Percentiles rank a stretch among this genome's conserved stretches.
Evolutionary conservation across 2,888 invertebrate genomes (phyloP).

Genomic region (Fragum sueziense): DNA sequence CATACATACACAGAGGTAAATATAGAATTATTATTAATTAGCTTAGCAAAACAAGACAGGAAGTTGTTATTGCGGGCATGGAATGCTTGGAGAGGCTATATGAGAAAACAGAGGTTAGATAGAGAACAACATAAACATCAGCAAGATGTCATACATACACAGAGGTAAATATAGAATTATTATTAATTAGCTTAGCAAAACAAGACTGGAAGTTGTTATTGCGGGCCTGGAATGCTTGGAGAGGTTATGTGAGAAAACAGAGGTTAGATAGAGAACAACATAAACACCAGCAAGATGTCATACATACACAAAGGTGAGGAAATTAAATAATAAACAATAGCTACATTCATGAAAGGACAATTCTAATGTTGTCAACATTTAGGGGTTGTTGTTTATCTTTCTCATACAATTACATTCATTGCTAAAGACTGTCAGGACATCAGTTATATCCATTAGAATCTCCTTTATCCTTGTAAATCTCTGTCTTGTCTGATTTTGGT

Average conservation of each 20-base stretch:
- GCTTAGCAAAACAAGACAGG: constrained; percentile 81
- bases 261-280: constrained; percentile 70
- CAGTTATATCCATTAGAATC: too few species aligned
- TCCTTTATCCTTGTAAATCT: too few species aligned
- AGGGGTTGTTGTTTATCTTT: too few species aligned
- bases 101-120: constrained; percentile 63
- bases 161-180: constrained; percentile 78
- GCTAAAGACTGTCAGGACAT: too few species aligned
- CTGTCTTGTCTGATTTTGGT: too few species aligned
- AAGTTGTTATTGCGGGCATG: constrained; percentile 76
- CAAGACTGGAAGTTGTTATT: constrained; percentile 80
- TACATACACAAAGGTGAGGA: constrained; percentile 75
- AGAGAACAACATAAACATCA: constrained; percentile 72
- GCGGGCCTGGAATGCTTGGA: constrained; percentile 79
- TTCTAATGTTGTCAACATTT: too few species aligned
- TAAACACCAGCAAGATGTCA: constrained; percentile 70
- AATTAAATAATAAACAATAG: too few species aligned
- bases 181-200: too few species aligned
- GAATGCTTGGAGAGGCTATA: constrained; percentile 78
- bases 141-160: constrained; percentile 67
- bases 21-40: too few species aligned
- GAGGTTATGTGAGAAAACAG: constrained; percentile 63
- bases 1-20: constrained; percentile 75
- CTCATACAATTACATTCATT: too few species aligned
- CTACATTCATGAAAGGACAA: too few species aligned